These are phyloP conservation scores for Pammene fasciana DNA, from an alignment of 2,888 invertebrate genomes.

Conservation along the genomic window DNA sequence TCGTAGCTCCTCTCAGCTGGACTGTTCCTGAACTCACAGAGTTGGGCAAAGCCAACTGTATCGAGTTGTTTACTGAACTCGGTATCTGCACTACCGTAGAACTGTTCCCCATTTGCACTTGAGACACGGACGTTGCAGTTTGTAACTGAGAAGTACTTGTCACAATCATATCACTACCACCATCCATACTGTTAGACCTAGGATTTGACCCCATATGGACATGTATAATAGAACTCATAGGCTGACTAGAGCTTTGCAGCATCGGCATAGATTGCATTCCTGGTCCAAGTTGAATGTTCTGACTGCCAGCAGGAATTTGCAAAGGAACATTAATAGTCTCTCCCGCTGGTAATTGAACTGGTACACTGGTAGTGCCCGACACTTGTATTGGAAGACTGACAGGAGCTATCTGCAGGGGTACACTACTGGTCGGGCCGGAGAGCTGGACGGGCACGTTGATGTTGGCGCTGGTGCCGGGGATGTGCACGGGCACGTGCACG, in stretches of 20 bases:
- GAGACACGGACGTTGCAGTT: constrained; percentile 63
- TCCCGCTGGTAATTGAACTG: constrained; percentile 74
- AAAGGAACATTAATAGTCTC: constrained; percentile 77
- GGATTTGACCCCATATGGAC: constrained; percentile 76
- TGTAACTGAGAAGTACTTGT: constrained; percentile 69
- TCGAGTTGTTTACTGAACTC: constrained; percentile 67
- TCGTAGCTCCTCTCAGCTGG: constrained; percentile 63
- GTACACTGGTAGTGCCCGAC: constrained; percentile 70
- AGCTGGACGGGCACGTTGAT: constrained; percentile 78
- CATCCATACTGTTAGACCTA: constrained; percentile 65
- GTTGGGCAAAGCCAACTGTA: constrained; percentile 64
- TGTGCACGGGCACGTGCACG: constrained; percentile 79
- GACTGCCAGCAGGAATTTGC: constrained; percentile 67
- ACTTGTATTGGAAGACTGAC: constrained; percentile 76
- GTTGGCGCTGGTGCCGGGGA: constrained; percentile 74
- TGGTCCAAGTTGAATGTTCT: constrained; percentile 70
- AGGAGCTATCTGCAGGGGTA: constrained; percentile 74
- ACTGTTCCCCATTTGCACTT: constrained; percentile 70
- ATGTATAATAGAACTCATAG: constrained; percentile 75
- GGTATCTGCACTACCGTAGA: constrained; percentile 72
- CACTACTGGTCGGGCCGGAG: constrained; percentile 66
- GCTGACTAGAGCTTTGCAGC: constrained; percentile 66
- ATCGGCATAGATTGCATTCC: constrained; percentile 75
- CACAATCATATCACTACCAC: constrained; percentile 65
- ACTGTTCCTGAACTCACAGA: constrained; percentile 55